phyloP scores from a whole-genome alignment of 2,888 invertebrate genomes.

The Caenorhabditis zanzibari region DNA sequence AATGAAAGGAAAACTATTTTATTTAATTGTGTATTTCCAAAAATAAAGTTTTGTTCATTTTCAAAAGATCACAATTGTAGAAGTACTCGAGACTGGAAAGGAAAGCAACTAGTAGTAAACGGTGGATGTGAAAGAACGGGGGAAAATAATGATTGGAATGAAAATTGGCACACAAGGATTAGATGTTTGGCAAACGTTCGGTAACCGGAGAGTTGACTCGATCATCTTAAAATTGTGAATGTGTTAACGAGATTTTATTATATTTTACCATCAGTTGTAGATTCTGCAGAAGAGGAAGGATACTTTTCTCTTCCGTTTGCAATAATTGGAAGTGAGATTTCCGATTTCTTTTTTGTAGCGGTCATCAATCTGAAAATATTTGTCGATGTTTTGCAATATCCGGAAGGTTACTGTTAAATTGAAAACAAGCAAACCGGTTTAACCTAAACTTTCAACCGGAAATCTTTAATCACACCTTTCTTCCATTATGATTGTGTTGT shows the following conservation, averaged over 20 bases:
- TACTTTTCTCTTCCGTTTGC: constrained; percentile 55
- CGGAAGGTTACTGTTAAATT: neutral
- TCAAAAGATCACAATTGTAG: constrained; percentile 36
- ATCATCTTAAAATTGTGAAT: constrained; percentile 40
- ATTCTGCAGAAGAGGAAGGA: constrained; percentile 44
- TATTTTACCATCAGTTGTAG: constrained; percentile 43
- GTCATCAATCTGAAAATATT: constrained; percentile 34
- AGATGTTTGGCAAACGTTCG: constrained; percentile 53
- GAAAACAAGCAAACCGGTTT: neutral
- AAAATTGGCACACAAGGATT: neutral
- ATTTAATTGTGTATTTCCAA: constrained; percentile 1
- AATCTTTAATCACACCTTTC: constrained; percentile 24
- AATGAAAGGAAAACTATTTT: constrained; percentile 12
- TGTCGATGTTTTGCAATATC: neutral
- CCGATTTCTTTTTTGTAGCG: constrained; percentile 39
- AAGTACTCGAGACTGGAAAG: constrained; percentile 48
- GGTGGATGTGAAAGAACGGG: constrained; percentile 54
- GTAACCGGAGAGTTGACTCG: constrained; percentile 47
- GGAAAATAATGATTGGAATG: neutral
- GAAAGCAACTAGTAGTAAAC: constrained; percentile 47
- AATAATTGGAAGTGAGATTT: constrained; percentile 53
- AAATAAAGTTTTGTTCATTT: constrained; percentile 32
- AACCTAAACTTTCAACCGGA: constrained; percentile 17
- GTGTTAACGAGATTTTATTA: neutral
- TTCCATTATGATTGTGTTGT: constrained; percentile 50